phyloP scores from a whole-genome alignment of 2,888 invertebrate species.

The Synergus gifuensis region DNA sequence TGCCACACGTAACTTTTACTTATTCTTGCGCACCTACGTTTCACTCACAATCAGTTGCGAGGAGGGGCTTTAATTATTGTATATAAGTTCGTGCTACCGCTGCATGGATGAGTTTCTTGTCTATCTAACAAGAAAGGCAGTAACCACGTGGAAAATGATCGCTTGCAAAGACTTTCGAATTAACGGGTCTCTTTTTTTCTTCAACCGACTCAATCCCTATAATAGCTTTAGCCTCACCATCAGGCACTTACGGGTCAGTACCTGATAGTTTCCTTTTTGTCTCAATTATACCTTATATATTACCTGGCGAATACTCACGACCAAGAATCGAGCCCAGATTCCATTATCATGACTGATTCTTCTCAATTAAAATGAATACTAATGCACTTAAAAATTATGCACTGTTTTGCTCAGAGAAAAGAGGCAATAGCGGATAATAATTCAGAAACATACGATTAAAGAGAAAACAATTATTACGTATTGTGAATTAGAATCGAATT shows the following conservation, averaged over 20 bases:
- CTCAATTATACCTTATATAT: slow-evolving; percentile 18
- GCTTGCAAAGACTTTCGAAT: slow-evolving; percentile 18
- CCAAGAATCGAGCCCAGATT: background rate
- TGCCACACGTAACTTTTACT: slow-evolving; percentile 65
- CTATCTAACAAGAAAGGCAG: background rate
- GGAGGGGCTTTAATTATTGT: slow-evolving; percentile 54
- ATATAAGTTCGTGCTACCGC: slow-evolving; percentile 44
- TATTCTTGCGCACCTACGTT: slow-evolving; percentile 64
- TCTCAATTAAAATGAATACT: slow-evolving; percentile 16
- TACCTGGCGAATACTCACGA: background rate
- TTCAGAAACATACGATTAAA: slow-evolving; percentile 17
- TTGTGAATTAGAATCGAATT: background rate
- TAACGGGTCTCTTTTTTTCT: slow-evolving; percentile 22
- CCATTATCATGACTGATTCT: slow-evolving; percentile 20
- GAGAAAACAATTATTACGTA: slow-evolving; percentile 3
- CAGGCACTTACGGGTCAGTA: slow-evolving; percentile 18
- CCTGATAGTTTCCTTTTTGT: slow-evolving; percentile 25
- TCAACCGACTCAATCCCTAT: background rate
- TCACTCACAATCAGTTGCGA: slow-evolving; percentile 54
- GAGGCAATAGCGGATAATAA: background rate
- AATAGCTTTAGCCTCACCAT: slow-evolving; percentile 1
- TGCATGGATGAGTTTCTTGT: background rate
- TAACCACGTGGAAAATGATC: slow-evolving; percentile 10
- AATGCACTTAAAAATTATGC: slow-evolving; percentile 11
- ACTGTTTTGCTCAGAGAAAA: background rate